Evolutionary conservation across 1,140 invertebrate species (phyloP), one percentile per base, ranked within the genome.

Genomic region (Camponotus pennsylvanicus): DNA sequence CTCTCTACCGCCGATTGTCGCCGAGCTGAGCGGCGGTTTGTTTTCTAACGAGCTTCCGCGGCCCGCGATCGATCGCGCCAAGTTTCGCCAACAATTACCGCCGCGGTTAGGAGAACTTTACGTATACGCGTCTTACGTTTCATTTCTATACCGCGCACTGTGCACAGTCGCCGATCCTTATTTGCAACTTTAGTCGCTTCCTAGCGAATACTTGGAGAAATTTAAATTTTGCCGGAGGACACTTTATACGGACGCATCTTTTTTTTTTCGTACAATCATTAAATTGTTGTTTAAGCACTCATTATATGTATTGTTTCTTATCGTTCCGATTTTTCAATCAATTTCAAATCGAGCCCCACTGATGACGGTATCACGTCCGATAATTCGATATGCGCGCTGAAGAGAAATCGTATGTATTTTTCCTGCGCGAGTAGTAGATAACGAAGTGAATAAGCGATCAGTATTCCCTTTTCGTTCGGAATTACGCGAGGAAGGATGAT

Each of bases 401-500:
- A 80, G 64, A 27, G 69, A 82, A 18, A 7, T 42, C 27, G 42
- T 61, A 34, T 61, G 42, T 66, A 45, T 45, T 69, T 57, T 45
- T 18, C 32, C 42, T 11, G 8, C 32, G n/a, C 11, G 64, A 15
- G 40, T 13, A 40, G 40, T 42, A 15, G 71, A 21, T 52, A 67
- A 42, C 40, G 69, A 34, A 27, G 27, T 27, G 69, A 71, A 9
- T 49, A 59, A 18, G 71, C 76, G 67, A 86, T 80, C 88, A 77
- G 82, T 78, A 86, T 88, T 89, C 80, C 61, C 40, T 70, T 18
- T 76, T 83, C 78, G 79, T 88, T 86, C 75, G 34, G 69, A 88
- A 90, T 90, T 79, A 89, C 87, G 78, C 63, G 88, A 88, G 86
- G 91, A 92, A 92, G 92, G 71, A 52, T 88, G 86, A 79, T 78